Base-by-base conservation (phyloP, 1,140 invertebrate species). In the Scylla paramamosain region DNA sequence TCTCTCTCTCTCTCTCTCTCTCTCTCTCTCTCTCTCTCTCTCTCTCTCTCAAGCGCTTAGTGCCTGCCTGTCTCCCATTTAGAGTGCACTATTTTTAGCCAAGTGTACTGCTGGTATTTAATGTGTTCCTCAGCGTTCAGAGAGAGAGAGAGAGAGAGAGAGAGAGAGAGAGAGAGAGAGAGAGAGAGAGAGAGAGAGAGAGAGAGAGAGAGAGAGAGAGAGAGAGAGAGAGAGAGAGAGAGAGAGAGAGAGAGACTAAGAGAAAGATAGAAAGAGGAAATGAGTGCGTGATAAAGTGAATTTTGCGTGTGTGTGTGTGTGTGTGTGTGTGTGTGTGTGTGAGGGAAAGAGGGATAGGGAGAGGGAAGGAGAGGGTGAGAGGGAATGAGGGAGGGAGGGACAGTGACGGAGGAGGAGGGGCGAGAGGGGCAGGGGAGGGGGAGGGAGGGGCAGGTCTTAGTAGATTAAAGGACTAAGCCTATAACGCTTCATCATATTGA, bases 101-200 rank as follows among this genome's bases (percentile, higher is more conserved):
- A n/a, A 77, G 67, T 77, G 8, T 1, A 77, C 20, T 77, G 67
- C 6, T 2, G 67, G 59, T 67, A 67, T 25, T 67, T 67, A 67
- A 67, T 67, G 59, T 14, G 84, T 14, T 48, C 4, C 46, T 48
- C 46, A 48, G 46, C 46, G 46, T 48, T 48, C 4, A 59, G 52
- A 20, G 84, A 87, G 84, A 87, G 84, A 87, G 84, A 87, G 84
- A 87, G 84, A 87, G 84, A 87, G 84, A 87, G 84, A 87, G 84
- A 87, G 84, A 87, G 84, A 87, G 84, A 87, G 84, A 87, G 84
- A 87, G 84, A 87, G 84, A 87, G 84, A 87, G 84, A 87, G 84
- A 87, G 84, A 87, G 84, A 87, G 84, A 77, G 84, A 39, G 84
- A 87, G 31, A 87, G 84, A 32, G 31, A 46, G 39, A 87, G 84